These are phyloP conservation scores for Rhingia campestris DNA, from an alignment of 2,888 invertebrate genomes.

Conservation along the genomic window DNA sequence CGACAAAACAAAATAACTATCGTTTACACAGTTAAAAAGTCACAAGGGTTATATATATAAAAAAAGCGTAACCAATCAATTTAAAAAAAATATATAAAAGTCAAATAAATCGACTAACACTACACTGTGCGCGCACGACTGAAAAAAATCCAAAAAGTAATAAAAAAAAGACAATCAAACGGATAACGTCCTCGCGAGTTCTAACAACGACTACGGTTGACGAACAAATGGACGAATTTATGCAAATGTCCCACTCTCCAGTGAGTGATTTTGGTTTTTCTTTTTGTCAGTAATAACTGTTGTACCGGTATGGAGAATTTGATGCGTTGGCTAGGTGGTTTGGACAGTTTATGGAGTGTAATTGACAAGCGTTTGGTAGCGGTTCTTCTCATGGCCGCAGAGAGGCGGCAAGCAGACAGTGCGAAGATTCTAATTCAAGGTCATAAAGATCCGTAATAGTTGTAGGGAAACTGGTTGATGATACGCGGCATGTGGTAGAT, in stretches of 20 bases:
- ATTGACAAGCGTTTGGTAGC: background rate
- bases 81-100: slow-evolving; percentile 53
- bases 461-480: background rate
- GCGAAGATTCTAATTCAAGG: slow-evolving; percentile 2
- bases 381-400: background rate
- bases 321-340: background rate
- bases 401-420: background rate
- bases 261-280: background rate
- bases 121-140: slow-evolving; percentile 74
- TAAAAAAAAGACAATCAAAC: slow-evolving; percentile 69
- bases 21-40: slow-evolving; percentile 62
- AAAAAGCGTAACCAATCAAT: slow-evolving; percentile 54
- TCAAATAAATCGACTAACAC: slow-evolving; percentile 60
- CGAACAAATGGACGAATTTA: slow-evolving; percentile 79
- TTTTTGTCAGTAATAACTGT: background rate
- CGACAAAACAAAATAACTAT: slow-evolving; percentile 47
- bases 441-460: slow-evolving; percentile 4
- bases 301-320: background rate
- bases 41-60: slow-evolving; percentile 48
- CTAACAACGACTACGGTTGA: slow-evolving; percentile 78
- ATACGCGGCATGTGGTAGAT: background rate
- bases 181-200: slow-evolving; percentile 75
- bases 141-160: slow-evolving; percentile 25
- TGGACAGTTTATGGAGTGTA: background rate
- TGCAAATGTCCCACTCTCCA: slow-evolving; percentile 15